phyloP scores from a whole-genome alignment of 2,797 vertebrate genomes.

The Chloroceryle inda region DNA sequence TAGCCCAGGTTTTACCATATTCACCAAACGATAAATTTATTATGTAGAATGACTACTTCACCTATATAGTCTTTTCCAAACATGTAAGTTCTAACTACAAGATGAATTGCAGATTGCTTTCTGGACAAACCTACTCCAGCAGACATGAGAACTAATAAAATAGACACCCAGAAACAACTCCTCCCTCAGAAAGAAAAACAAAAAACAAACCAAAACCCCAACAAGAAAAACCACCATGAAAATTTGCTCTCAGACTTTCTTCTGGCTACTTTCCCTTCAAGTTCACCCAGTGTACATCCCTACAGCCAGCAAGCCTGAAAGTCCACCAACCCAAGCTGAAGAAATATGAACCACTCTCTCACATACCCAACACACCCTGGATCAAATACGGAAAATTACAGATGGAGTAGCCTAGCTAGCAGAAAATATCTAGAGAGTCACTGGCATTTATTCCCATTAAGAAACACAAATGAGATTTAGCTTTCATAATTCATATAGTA shows the following conservation, averaged over 20 bases:
- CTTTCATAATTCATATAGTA: not conserved
- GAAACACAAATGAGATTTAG: not conserved
- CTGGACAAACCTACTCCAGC: not conserved
- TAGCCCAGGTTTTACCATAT: not conserved
- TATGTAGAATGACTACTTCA: not conserved
- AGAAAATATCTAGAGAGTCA: not conserved
- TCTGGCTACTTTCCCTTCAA: not conserved
- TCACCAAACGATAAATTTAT: not conserved
- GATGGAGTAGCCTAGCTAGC: not conserved
- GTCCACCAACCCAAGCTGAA: not conserved
- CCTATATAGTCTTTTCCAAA: not conserved
- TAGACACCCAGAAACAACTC: rapidly evolving
- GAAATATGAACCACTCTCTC: not conserved
- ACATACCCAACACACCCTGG: too few species aligned
- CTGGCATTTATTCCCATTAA: not conserved
- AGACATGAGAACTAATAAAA: not conserved
- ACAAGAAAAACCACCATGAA: rapidly evolving
- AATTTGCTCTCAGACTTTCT: not conserved
- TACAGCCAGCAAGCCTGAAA: not conserved
- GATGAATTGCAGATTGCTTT: not conserved
- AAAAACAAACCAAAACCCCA: not conserved
- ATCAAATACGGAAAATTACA: not conserved
- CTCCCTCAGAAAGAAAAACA: not conserved
- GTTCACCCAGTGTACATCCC: not conserved
- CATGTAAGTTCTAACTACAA: not conserved